Base-by-base conservation (phyloP, 1,140 invertebrate species). In the Eupristina koningsbergeri region DNA sequence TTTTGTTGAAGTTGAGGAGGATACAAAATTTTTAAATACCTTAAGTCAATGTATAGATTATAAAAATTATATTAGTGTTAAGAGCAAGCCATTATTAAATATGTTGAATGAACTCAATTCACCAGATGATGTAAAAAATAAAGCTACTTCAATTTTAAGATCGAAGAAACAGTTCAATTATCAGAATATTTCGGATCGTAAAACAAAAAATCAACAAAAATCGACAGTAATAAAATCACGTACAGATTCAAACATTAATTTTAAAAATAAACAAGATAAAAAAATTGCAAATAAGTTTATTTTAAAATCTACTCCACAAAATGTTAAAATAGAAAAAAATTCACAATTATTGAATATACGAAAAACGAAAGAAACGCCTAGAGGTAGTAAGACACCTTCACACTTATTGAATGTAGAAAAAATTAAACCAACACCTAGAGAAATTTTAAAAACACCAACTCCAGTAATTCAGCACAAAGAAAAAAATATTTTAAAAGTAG, bases 31-130 rank as follows among this genome's bases (percentile, higher is more conserved):
- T 45, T 41, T 89, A 15, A 81, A 87, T 64, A 89, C 88, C 11
- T 41, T 90, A 6, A 85, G 81, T 17, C 84, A 86, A n/a, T 86
- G 87, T 13, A 81, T 87, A 47, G 82, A 86, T 1, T 90, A 90
- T 69, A 79, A 87, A 13, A 84, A 87, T 19, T 89, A 86, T 79
- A 69, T 89, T 11, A 45, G 84, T 61, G 47, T 81, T 36, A 85
- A 85, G 34, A 69, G 82, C 19, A 87, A 88, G 80, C 74, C 88
- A 17, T 15, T 88, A 13, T 39, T 88, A 15, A 85, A 85, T 71
- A 80, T 86, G 19, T 8, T 88, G 13, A 29, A 85, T 50, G 75
- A 47, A 26, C 36, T 69, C 19, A 71, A 39, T 26, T 67, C 86
- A 69, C 63, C 71, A 29, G 64, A 81, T 22, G 53, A 11, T 53